phyloP scores from a whole-genome alignment of 2,888 invertebrate species.

The Nomada lathburiana region DNA sequence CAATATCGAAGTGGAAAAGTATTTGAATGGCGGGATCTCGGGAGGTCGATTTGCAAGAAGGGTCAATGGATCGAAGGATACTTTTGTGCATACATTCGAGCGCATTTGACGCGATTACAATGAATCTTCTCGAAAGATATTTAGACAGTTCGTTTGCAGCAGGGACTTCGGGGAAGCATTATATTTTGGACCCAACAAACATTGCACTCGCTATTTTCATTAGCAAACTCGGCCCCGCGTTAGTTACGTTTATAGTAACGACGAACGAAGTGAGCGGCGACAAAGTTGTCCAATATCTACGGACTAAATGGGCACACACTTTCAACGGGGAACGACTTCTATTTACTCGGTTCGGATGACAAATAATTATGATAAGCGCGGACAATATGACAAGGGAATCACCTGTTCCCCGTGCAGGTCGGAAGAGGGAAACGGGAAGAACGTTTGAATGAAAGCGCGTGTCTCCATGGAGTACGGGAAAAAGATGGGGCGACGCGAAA shows the following conservation, averaged over 20 bases:
- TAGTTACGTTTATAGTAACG: not conserved
- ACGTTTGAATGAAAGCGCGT: slow-evolving; percentile 25
- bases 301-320: not conserved
- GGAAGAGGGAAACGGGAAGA: not conserved
- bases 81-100: no score
- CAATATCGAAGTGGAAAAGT: not conserved
- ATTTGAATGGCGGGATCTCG: not conserved
- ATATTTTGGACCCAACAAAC: not conserved
- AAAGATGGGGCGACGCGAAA: not conserved
- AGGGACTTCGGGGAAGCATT: not conserved
- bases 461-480: not conserved
- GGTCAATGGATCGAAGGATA: no score
- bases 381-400: slow-evolving; percentile 36
- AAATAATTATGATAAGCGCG: slow-evolving; percentile 46
- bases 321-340: not conserved
- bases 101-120: not conserved
- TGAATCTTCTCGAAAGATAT: not conserved
- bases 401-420: slow-evolving; percentile 32
- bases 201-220: not conserved
- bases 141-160: not conserved
- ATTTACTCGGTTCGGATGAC: slow-evolving; percentile 15
- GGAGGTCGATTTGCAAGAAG: not conserved
- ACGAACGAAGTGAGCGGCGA: not conserved
- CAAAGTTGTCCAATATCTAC: not conserved
- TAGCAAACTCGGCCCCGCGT: not conserved